Base-by-base conservation (phyloP, 2,888 invertebrate species). In the Tetheella fluctuosa region DNA sequence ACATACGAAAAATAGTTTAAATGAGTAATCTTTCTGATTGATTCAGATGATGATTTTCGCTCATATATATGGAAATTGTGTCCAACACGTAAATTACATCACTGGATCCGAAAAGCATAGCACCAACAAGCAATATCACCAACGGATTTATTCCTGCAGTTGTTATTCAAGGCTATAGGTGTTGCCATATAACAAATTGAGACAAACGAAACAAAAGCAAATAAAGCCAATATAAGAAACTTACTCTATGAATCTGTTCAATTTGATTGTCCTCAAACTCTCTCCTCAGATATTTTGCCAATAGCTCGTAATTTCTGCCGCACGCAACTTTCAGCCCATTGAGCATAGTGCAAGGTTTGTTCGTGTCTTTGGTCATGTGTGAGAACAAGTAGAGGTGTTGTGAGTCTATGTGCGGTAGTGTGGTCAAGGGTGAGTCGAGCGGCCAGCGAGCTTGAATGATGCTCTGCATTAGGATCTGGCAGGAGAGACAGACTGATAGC, bases 381-480 rank as follows among this genome's bases (percentile, higher is more conserved):
- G 93, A 77, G 77, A 97, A 95, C 59, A 94, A 82, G 65, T 94
- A 91, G 0, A 96, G 83, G 75, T 95, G 95, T 42, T 94, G 94
- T 0, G 94, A 89, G 58, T 95, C 96, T 0, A 98, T 88, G 75
- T 96, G 94, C 0, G 98, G 98, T 15, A 99, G 91, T 0, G 95
- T 96, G 0, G 96, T 92, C 0, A 98, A 91, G 12, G 96, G 95
- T 0, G 95, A 94, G 74, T 96, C 96, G 52, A 94, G 91, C n/a
- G 96, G 94, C 97, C 98, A 98, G 53, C 97, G 94, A 0, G 97
- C 99, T 93, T 99, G 99, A 5, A 99, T 94, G 15, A 98, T 94
- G 94, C 97, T 97, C 90, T 99, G 99, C 93, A 98, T 95, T 12
- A 97, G 74, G 68, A 95, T 94, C 71, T 97, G 96, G 61, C 97